A percentile compares a stretch with the other conserved stretches of the same genome.
These are phyloP conservation scores for Cardinalis cardinalis DNA, from an alignment of 2,113 vertebrate species.

Conservation along the genomic window DNA sequence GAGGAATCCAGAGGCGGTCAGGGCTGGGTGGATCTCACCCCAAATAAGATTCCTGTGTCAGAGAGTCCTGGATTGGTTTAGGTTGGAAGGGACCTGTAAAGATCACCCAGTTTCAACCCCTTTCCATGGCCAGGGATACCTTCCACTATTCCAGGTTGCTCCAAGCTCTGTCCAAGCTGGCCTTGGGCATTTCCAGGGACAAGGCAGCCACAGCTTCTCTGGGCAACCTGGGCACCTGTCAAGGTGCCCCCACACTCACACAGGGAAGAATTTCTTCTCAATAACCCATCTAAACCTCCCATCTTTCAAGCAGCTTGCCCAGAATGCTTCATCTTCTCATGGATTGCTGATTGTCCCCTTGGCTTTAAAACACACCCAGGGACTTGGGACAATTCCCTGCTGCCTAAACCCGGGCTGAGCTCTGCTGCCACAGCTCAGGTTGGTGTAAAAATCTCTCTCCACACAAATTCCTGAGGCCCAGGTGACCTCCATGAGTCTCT, in stretches of 20 bases:
- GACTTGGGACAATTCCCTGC: background rate
- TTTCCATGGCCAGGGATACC: background rate
- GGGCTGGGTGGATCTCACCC: background rate
- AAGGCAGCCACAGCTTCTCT: background rate
- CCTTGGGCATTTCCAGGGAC: background rate
- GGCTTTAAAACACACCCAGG: background rate
- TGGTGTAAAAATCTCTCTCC: background rate
- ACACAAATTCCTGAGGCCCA: background rate
- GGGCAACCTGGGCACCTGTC: accelerated
- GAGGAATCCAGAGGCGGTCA: background rate
- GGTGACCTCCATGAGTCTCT: background rate
- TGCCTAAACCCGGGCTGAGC: background rate
- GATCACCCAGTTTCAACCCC: accelerated
- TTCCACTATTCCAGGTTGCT: background rate
- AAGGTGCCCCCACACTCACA: background rate
- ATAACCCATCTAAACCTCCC: background rate
- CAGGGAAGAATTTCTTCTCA: background rate
- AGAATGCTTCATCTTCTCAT: background rate
- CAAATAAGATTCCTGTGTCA: background rate
- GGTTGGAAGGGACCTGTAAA: background rate
- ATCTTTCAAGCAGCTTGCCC: background rate
- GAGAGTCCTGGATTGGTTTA: background rate
- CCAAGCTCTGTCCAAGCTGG: accelerated
- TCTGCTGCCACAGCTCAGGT: background rate
- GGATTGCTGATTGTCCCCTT: background rate